Evolutionary conservation across 2,113 vertebrate genomes (phyloP), one percentile per base, ranked within the genome.

Genomic region (Ophiodon elongatus): DNA sequence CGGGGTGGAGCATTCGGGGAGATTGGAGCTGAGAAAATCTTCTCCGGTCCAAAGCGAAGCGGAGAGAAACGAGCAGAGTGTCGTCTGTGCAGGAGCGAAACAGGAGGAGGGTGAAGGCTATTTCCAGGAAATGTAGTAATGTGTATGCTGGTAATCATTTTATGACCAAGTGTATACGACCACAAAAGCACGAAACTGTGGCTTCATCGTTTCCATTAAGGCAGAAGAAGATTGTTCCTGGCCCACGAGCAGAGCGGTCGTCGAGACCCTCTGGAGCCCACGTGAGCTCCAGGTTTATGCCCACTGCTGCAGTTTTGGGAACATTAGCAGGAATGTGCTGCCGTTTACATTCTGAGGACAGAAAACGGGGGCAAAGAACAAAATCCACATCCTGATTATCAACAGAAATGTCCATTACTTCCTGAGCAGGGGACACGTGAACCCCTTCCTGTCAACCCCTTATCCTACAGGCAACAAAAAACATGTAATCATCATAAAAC

Each of bases 311-410:
- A 86, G 27, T 66, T 80, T 66, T 27, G 54, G n/a, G 39, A 43
- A 35, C 50, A n/a, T 41, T 27, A 76, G 47, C 27, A 83, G 80
- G 76, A 89, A 87, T 85, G 88, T 87, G 82, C 88, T 77, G 68
- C 27, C 39, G 84, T 62, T 64, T 23, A 73, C 76, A 68, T 76
- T 82, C 43, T 56, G 60, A 80, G 84, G 65, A 67, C 72, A 84
- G 23, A 68, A 62, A 82, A 85, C 73, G 47, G 19, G 27, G 52
- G 17, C 43, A 47, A 73, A 57, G 47, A 70, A 76, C 65, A 63
- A 62, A 73, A 69, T 43, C 14, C 45, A 69, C 89, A 86, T 84
- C 80, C 83, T 85, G 76, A 57, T 63, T 21, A 60, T 79, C 71
- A 45, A 33, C 59, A 69, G 17, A 82, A 57, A 63, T 19, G 43